Evolutionary conservation across 2,113 vertebrate species (phyloP).

Genomic region (Zosterops hypoxanthus): DNA sequence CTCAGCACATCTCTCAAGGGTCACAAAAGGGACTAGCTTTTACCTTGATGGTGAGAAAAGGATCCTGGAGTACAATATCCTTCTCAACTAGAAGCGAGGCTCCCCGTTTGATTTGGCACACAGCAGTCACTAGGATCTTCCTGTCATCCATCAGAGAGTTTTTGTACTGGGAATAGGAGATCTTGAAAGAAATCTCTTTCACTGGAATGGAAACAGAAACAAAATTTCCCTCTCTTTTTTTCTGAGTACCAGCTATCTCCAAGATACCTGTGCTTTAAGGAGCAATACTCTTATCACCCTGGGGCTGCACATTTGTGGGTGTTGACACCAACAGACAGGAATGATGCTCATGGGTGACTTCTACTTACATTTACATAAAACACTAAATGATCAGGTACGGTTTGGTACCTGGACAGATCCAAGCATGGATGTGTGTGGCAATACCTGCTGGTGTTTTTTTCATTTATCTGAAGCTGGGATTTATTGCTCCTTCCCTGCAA

Average conservation of each 20-base stretch:
- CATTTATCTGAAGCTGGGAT: neutral
- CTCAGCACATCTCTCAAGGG: neutral
- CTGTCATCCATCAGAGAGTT: constrained; percentile 50
- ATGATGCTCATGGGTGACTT: neutral
- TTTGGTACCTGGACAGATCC: neutral
- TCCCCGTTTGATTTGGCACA: constrained; percentile 42
- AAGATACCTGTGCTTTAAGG: neutral
- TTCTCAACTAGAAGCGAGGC: constrained; percentile 23
- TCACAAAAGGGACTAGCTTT: neutral
- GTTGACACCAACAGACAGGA: neutral
- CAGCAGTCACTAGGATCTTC: constrained; percentile 70
- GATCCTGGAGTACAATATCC: constrained; percentile 48
- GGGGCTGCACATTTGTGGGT: neutral
- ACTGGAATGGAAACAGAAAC: constrained; percentile 46
- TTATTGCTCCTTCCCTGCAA: neutral
- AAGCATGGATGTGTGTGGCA: neutral
- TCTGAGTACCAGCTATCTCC: neutral
- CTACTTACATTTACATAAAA: neutral
- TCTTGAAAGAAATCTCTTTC: constrained; percentile 56
- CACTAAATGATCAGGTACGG: neutral
- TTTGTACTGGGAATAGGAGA: constrained; percentile 67
- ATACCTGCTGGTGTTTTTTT: neutral
- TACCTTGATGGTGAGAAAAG: constrained; percentile 56
- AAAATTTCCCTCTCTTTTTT: neutral
- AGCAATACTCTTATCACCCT: neutral